Base-by-base conservation (phyloP, 2,113 vertebrate species). In the Ailurus styani region DNA sequence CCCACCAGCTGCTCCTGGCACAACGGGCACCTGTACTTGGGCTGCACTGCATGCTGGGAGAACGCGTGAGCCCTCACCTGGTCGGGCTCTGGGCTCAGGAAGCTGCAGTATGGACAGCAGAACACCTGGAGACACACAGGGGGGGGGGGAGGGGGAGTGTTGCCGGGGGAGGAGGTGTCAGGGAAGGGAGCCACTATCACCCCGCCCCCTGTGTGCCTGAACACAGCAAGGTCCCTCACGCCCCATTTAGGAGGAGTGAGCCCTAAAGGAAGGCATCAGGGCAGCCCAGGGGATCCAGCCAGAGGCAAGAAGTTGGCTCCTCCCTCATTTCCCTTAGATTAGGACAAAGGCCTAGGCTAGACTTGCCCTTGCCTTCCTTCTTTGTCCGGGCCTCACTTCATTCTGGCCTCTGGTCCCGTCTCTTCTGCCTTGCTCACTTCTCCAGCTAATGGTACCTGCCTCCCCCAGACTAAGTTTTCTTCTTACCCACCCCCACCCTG, bases 31-130 rank as follows among this genome's bases (percentile, higher is more conserved):
- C 98, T 98, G 95, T 98, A 98, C 47, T 95, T 98, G 87, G 98
- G 98, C 94, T 97, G 98, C 98, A 98, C 86, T 2, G 98, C 97
- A 75, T 98, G 98, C 96, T 98, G 98, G 87, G 97, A 98, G 47
- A 97, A 15, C 2, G 95, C 83, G 12, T 98, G 98, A 60, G 90
- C 96, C 70, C 90, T 98, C 73, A 98, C 98, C 52, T 98, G 98
- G 17, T 98, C 97, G 0, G 91, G 91, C 31, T 98, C 96, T 2
- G 93, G 96, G 90, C 98, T 98, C 55, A 98, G 93, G 92, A 97
- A 99, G 84, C 98, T 98, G 97, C 98, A 99, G 70, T 97, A 98
- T 0, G 98, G 98, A 72, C 98, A 99, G 97, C 98, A 99, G 95
- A 97, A 98, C 17, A 98, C 98, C 98, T 98, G 86, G 42, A 50